Base-by-base conservation (phyloP, 2,113 vertebrate genomes). In the Acanthisitta chloris region DNA sequence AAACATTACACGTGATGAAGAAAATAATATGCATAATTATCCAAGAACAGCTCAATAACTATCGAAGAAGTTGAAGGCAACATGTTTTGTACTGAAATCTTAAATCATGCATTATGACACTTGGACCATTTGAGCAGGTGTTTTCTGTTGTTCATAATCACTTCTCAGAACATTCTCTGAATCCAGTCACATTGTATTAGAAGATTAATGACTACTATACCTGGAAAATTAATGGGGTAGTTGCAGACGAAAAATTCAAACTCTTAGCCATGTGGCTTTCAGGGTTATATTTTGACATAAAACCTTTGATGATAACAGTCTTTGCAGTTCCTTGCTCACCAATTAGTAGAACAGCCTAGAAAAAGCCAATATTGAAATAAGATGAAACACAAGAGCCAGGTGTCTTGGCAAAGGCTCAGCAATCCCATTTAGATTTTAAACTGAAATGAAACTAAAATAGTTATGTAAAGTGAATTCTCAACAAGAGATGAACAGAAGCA, bases 281-380 rank as follows among this genome's bases (percentile, higher is more conserved):
- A 29, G 98, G 97, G 94, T 99, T 98, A 62, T 98, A 99, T 97
- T 99, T 99, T 61, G 99, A 99, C 98, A 99, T 98, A 97, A 98
- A 99, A 77, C 98, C 95, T 97, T 99, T 99, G 90, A 99, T 98
- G 66, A 99, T 99, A 73, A 99, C 99, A 2, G 99, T 99, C 94
- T 99, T 99, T 55, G 99, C 99, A 79, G 99, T 99, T 81, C 99
- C 99, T 97, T 99, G 99, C 58, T 99, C 99, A 76, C 99, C 99
- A 95, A 99, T 99, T 97, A 99, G 97, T 67, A 99, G 96, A 93
- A 99, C 99, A 65, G 99, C 99, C 99, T 99, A 96, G 74, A 95
- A 58, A 93, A 90, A 88, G 5, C 89, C 26, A 93, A 65, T 26
- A 92, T 43, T 14, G 17, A 90, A 92, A 62, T 66, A 95, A 86